Percentiles rank a stretch among this genome's conserved stretches.
Evolutionary conservation across 1,140 invertebrate species (phyloP).

Genomic region (Stegodyphus dumicola): DNA sequence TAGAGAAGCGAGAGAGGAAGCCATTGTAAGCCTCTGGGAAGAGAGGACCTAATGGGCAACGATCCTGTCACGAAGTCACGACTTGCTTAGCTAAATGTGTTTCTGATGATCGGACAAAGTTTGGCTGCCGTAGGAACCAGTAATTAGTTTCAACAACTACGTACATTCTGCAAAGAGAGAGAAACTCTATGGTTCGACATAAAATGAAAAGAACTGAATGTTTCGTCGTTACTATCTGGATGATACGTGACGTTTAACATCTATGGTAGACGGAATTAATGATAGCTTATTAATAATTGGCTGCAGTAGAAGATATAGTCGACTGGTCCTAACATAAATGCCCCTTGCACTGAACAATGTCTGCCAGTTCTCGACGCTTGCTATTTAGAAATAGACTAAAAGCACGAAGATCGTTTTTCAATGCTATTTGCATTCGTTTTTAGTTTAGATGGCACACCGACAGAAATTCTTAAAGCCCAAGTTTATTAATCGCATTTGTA

Average conservation of each 20-base stretch:
- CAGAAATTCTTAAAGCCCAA: too few species aligned
- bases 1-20: background rate
- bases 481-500: too few species aligned
- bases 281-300: constrained; percentile 59
- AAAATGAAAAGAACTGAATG: constrained; percentile 41
- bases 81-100: constrained; percentile 52
- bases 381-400: background rate
- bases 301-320: constrained; percentile 24
- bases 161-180: constrained; percentile 31
- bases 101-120: constrained; percentile 60
- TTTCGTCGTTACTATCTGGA: constrained; percentile 41
- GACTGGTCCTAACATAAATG: constrained; percentile 23
- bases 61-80: constrained; percentile 48
- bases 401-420: too few species aligned
- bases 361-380: constrained; percentile 6
- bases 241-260: constrained; percentile 49
- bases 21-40: constrained; percentile 53
- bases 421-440: too few species aligned
- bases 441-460: too few species aligned
- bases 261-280: constrained; percentile 56
- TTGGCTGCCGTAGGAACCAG: constrained; percentile 49
- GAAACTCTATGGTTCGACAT: constrained; percentile 52
- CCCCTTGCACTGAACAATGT: constrained; percentile 47
- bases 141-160: constrained; percentile 58
- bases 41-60: constrained; percentile 48